Base-by-base conservation (phyloP, 2,888 invertebrate genomes). In the Therioaphis trifolii region DNA sequence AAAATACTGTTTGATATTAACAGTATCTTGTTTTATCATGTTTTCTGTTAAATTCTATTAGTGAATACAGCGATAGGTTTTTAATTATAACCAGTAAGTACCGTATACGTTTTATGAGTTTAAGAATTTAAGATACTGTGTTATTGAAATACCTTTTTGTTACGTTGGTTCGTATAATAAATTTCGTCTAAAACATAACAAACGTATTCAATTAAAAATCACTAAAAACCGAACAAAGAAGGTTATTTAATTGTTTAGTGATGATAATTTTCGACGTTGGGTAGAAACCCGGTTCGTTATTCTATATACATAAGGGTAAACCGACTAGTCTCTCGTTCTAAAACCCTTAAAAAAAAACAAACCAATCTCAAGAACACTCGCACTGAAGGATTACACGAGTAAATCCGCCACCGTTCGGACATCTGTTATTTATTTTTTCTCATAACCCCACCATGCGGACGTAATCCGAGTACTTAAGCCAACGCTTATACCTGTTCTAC, bases 321-420 rank as follows among this genome's bases (percentile, higher is more conserved):
- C 40, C 61, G n/a, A 15, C 29, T 15, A n/a, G 14, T 58, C 74
- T 11, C 7, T 24, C 27, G n/a, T 46, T 18, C 24, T 15, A 7
- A 27, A 14, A 46, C 61, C 58, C 76, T 46, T 61, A 27, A 46
- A 29, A 46, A 75, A 75, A 76, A 27, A 52, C 5, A 52, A 52
- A 52, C 15, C 75, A 43, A 75, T 49, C 46, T 49, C 63, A n/a
- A 15, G 43, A 61, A 46, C 43, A n/a, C 12, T 43, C 43, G 9
- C 24, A 7, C 14, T 11, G 24, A 15, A 24, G 40, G 40, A 40
- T 74, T 40, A 43, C 35, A 15, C 14, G 15, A 27, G 35, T 43
- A 18, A 61, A 43, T 75, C 58, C 43, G 43, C 75, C 75, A 61
- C 75, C 43, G 75, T 75, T 61, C 61, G 40, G 75, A 75, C 75